Conservation (phyloP, 2,797 vertebrate genomes). For the Eidolon dupreanum region DNA sequence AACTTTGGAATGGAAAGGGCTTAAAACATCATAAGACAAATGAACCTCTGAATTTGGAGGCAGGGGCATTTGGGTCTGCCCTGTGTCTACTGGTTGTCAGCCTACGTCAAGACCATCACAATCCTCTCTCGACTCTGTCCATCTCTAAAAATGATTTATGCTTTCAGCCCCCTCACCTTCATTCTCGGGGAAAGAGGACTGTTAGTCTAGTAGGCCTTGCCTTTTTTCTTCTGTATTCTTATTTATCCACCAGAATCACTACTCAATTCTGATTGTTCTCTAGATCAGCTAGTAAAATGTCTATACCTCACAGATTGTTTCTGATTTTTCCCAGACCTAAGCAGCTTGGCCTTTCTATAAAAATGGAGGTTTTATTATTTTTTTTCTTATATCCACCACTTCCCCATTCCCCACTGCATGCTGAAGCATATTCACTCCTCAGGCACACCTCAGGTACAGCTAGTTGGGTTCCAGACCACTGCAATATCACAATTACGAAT, state of each 20-base stretch:
- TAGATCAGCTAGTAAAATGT: neutral
- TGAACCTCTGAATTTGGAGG: neutral
- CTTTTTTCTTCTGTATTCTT: neutral
- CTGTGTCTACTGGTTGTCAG: neutral
- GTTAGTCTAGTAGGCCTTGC: neutral
- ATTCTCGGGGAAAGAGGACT: neutral
- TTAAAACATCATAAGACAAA: neutral
- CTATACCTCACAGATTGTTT: neutral
- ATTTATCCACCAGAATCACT: neutral
- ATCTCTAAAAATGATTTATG: neutral
- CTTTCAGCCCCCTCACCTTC: neutral
- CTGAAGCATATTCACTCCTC: neutral
- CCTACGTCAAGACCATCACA: neutral
- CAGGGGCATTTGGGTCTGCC: neutral
- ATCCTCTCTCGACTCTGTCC: neutral
- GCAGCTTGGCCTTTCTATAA: neutral
- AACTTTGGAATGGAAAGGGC: neutral
- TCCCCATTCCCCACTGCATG: neutral
- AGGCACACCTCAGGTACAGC: neutral
- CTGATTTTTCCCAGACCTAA: neutral
- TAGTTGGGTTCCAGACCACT: neutral
- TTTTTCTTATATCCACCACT: neutral
- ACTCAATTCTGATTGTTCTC: neutral
- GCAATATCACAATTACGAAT: neutral
- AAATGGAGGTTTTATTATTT: neutral